Base-by-base conservation (phyloP, 1,140 invertebrate genomes). In the Listronotus bonariensis region DNA sequence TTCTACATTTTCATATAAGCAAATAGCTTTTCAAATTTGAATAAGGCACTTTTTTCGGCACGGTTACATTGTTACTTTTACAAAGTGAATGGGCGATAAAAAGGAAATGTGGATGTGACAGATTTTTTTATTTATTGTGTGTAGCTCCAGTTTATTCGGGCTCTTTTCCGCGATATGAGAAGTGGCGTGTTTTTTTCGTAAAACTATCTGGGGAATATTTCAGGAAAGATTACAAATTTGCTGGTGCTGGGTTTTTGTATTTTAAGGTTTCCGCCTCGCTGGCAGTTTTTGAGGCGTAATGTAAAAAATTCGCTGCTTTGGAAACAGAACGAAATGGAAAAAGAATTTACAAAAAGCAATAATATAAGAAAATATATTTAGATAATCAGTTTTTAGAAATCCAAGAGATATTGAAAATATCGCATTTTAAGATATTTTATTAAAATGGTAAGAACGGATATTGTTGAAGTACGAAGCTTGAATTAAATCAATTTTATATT, bases 51-150 rank as follows among this genome's bases (percentile, higher is more conserved):
- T 34, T 42, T 42, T 42, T 3, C 10, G 40, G 56, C n/a, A 15
- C 11, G 41, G 26, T 57, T 43, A 43, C 41, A 57, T 43, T 57
- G 54, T 43, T 43, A 45, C 40, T 52, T 31, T 52, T 52, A 45
- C 54, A 57, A 57, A 57, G 54, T 57, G 31, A 43, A 20, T 12
- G 18, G 12, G 17, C 40, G 40, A 43, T 43, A 57, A 57, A 57
- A 57, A 57, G 54, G 14, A 46, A 57, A 57, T 36, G 54, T 57
- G 54, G 54, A 57, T 57, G 32, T 57, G 54, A 57, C 54, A 57
- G 54, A 57, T 57, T 57, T 57, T 57, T 57, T 57, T 57, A 57
- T 57, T 57, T 57, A 57, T 57, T 57, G 41, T 57, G 20, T 46
- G 15, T 20, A 57, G 31, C 54, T 14, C 54, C 41, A 43, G 54